A percentile compares a stretch with the other conserved stretches of the same genome.
Evolutionary conservation across 2,113 vertebrate species (phyloP).

Genomic region (Oncorhynchus keta): DNA sequence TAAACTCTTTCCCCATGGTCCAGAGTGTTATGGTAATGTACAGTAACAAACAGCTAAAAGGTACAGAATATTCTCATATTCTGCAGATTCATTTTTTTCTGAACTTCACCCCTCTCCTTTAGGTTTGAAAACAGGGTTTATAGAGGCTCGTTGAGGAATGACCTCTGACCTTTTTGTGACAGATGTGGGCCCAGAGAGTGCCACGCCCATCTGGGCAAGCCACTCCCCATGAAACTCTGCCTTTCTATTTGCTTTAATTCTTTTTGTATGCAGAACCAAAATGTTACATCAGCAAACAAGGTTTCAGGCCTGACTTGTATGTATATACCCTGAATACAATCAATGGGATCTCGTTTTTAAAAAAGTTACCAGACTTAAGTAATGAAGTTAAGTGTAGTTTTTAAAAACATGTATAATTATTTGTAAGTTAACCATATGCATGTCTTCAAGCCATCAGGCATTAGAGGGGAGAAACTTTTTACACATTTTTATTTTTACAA

Average conservation of each 20-base stretch:
- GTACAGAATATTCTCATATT: constrained; percentile 62
- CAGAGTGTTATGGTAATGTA: constrained; percentile 49
- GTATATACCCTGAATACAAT: constrained; percentile 77
- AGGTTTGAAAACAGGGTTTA: constrained; percentile 78
- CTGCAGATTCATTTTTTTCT: constrained; percentile 46
- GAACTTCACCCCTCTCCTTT: constrained; percentile 45
- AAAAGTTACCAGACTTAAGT: constrained; percentile 62
- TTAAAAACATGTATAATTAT: constrained; percentile 79
- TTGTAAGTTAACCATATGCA: constrained; percentile 83
- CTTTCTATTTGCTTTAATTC: constrained; percentile 68
- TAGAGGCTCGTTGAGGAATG: constrained; percentile 50
- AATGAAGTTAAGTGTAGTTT: constrained; percentile 74
- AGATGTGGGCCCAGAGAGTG: constrained; percentile 55
- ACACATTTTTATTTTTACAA: constrained; percentile 78
- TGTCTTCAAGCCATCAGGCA: constrained; percentile 78
- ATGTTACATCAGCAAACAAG: constrained; percentile 66
- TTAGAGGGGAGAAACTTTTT: constrained; percentile 71
- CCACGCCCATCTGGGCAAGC: constrained; percentile 48
- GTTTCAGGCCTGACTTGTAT: constrained; percentile 67
- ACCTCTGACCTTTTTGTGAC: constrained; percentile 62
- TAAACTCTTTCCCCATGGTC: no score
- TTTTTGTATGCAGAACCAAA: constrained; percentile 80
- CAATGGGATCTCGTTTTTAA: constrained; percentile 69
- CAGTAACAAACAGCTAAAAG: constrained; percentile 68
- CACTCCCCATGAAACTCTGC: constrained; percentile 49